These are phyloP conservation scores for Agrotis ipsilon DNA, from an alignment of 2,888 invertebrate genomes.

Conservation along the genomic window DNA sequence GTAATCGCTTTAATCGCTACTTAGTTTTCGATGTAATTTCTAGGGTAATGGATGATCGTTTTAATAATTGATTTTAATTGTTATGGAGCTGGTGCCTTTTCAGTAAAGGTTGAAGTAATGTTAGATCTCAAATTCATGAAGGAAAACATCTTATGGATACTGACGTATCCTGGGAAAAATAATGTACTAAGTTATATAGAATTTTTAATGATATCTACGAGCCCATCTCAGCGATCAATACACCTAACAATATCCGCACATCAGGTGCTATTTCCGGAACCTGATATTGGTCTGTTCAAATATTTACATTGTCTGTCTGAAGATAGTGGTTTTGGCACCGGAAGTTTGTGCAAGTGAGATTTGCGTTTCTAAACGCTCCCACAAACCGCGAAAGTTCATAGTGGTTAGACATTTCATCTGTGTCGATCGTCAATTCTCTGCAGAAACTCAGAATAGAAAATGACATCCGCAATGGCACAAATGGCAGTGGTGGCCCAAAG, in stretches of 20 bases:
- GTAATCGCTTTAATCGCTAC: neutral
- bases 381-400: neutral
- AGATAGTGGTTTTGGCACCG: conserved; percentile 18
- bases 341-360: conserved; percentile 34
- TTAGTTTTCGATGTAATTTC: neutral
- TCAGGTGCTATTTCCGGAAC: neutral
- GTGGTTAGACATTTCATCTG: neutral
- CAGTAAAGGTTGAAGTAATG: too few relatives aligned
- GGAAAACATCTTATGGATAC: too few relatives aligned
- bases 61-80: neutral
- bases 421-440: too few relatives aligned
- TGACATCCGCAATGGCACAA: neutral
- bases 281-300: conserved; percentile 1
- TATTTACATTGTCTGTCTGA: conserved; percentile 20
- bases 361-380: conserved; percentile 16
- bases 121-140: too few relatives aligned
- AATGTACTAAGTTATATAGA: too few relatives aligned
- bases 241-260: neutral
- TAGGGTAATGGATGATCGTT: neutral
- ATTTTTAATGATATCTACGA: too few relatives aligned
- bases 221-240: neutral
- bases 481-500: too few relatives aligned
- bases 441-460: too few relatives aligned
- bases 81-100: neutral
- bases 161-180: too few relatives aligned